Evolutionary conservation across 2,888 invertebrate species (phyloP).

Genomic region (Nomada fabriciana): DNA sequence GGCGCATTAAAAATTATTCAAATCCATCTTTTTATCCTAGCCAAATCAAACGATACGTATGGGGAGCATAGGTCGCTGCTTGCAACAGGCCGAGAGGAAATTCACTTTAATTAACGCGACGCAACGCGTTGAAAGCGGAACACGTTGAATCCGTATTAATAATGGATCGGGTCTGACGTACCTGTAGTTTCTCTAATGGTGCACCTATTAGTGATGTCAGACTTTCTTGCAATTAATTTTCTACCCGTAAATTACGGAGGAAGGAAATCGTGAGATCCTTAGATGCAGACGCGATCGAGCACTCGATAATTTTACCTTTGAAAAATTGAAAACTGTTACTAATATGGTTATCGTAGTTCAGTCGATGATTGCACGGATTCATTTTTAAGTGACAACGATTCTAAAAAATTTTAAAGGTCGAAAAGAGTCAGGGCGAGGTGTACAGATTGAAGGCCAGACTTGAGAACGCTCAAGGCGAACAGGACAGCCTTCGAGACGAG

Average conservation of each 20-base stretch:
- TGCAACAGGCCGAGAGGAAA: not conserved
- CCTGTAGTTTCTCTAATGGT: constrained; percentile 11
- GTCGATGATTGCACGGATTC: not conserved
- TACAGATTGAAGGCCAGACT: constrained; percentile 96
- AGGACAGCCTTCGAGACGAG: constrained; percentile 96
- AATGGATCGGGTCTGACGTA: constrained; percentile 25
- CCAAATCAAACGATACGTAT: too few species aligned
- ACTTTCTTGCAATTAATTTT: constrained; percentile 26
- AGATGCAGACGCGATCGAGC: not conserved
- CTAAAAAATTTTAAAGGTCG: constrained; percentile 85
- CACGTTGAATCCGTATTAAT: constrained; percentile 30
- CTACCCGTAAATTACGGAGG: not conserved
- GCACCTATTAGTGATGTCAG: not conserved
- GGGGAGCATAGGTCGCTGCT: too few species aligned
- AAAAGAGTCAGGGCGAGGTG: constrained; percentile 97
- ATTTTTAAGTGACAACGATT: not conserved
- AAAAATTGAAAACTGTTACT: not conserved
- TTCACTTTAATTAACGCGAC: constrained; percentile 32
- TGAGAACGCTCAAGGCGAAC: constrained; percentile 97
- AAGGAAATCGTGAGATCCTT: not conserved
- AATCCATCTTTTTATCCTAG: not conserved
- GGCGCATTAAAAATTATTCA: not conserved
- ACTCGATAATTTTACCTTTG: not conserved
- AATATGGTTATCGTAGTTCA: not conserved
- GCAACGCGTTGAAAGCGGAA: not conserved